Base-by-base conservation (phyloP, 2,888 invertebrate species). In the Diarsia brunnea region DNA sequence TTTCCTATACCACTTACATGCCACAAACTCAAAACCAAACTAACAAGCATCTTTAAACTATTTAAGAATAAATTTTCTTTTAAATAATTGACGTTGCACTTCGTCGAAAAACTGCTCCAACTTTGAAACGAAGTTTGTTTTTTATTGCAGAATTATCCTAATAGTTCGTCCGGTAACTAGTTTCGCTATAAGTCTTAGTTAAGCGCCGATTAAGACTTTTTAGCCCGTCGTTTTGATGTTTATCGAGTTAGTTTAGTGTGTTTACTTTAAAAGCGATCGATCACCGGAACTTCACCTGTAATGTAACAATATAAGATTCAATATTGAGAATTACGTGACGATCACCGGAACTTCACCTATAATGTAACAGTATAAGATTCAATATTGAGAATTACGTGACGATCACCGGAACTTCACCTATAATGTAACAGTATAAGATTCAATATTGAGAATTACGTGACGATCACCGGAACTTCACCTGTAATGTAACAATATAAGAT, bases 61-160 rank as follows among this genome's bases (percentile, higher is more conserved):
- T 83, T 82, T 58, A 72, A 27, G 69, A 72, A 84, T 43, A 67
- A 49, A 65, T 27, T 68, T 53, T 31, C 47, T 51, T 75, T 64
- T 45, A 76, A 78, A 73, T 67, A 76, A 78, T 75, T 68, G 38
- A 69, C 31, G 45, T 24, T 51, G n/a, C 47, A 76, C 65, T 85
- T 55, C 16, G 21, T 47, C 14, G 66, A 71, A 86, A 79, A 81
- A 72, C 43, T 45, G 38, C 43, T 67, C 21, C 4, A 79, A 85
- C 69, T 85, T 79, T 55, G 19, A 63, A 74, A 77, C 53, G 16
- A 45, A 68, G 60, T 76, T 60, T 27, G 71, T 65, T 83, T 81
- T 84, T 80, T 82, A 82, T 73, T 70, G 69, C 51, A 19, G 71
- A 73, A 71, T 85, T 79, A 86, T 87, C 86, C 87, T 72, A 81